Base-by-base conservation (phyloP, 2,797 vertebrate species). In the Valencia hispanica region DNA sequence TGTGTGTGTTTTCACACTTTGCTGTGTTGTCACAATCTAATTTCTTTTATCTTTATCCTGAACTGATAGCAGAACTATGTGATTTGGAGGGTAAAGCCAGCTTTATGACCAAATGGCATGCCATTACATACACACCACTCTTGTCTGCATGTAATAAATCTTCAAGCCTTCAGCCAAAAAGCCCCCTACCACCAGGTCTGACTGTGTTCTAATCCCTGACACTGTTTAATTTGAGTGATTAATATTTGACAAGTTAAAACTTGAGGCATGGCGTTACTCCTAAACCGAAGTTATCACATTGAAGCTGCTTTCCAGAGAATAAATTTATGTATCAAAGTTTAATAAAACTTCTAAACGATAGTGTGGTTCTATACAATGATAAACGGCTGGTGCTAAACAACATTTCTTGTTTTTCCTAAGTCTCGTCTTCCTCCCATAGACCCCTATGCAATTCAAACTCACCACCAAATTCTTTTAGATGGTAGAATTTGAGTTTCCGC, bases 21-120 rank as follows among this genome's bases (percentile, higher is more conserved):
- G 34, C 55, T 55, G 70, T 87, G 82, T 74, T 89, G 79, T 86
- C 82, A 79, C 79, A 15, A 69, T 84, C 83, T 86, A 12, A 0
- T 76, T 73, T 72, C 85, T 93, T 88, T 92, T 82, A 93, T 93
- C 87, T 89, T 74, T 43, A 75, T 68, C 75, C 73, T 78, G 81
- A 84, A 79, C 84, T 87, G 82, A 89, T 74, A 77, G 85, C 72
- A 70, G 83, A 78, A 86, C 34, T 78, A 73, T 70, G 77, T 84
- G 81, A 92, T 93, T 91, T 94, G 87, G 65, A 92, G 88, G 88
- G 90, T 78, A 84, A 79, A 61, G 47, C 18, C 68, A n/a, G 75
- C 79, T 84, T 74, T 81, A 55, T 82, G 80, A 83, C 72, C 74
- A 68, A 75, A 81, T 83, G 82, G 78, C 89, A 84, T 76, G 77